Conservation (phyloP, 2,888 invertebrate genomes). For the Hedychridium roseum region DNA sequence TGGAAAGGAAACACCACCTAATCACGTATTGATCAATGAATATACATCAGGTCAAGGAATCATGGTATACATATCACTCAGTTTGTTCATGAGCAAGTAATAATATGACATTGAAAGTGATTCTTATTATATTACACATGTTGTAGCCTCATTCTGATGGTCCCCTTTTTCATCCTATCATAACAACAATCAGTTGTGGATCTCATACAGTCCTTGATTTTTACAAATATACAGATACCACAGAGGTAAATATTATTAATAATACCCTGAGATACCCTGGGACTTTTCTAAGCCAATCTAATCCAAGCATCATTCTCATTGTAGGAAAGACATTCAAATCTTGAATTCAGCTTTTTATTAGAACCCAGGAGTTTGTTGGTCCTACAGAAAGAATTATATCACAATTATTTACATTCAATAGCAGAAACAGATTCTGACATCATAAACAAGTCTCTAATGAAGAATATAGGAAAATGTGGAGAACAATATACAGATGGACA, state of each 20-base stretch:
- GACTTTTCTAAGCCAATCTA: slow-evolving; percentile 1
- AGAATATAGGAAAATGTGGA: slow-evolving; percentile 73
- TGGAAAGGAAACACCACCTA: slow-evolving; percentile 74
- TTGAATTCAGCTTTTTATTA: slow-evolving; percentile 79
- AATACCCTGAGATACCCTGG: not conserved
- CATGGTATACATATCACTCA: slow-evolving; percentile 69
- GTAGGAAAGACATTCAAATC: slow-evolving; percentile 45
- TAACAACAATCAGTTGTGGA: slow-evolving; percentile 91
- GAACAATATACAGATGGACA: slow-evolving; percentile 67
- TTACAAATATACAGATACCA: slow-evolving; percentile 66
- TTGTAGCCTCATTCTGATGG: slow-evolving; percentile 91
- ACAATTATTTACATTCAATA: slow-evolving; percentile 86
- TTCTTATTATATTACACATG: slow-evolving; percentile 8
- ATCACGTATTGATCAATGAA: slow-evolving; percentile 95
- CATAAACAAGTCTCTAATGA: slow-evolving; percentile 67
- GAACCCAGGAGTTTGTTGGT: slow-evolving; percentile 90
- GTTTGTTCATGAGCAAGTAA: slow-evolving; percentile 2
- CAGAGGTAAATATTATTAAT: slow-evolving; percentile 42
- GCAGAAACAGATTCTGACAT: slow-evolving; percentile 74
- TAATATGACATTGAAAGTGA: slow-evolving; percentile 5
- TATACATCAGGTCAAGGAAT: slow-evolving; percentile 94
- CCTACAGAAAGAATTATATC: slow-evolving; percentile 83
- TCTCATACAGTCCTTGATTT: slow-evolving; percentile 92
- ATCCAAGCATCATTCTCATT: slow-evolving; percentile 20
- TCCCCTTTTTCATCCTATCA: slow-evolving; percentile 89